Evolutionary conservation across 2,113 vertebrate species (phyloP).

Genomic region (Pterocles burchelli): DNA sequence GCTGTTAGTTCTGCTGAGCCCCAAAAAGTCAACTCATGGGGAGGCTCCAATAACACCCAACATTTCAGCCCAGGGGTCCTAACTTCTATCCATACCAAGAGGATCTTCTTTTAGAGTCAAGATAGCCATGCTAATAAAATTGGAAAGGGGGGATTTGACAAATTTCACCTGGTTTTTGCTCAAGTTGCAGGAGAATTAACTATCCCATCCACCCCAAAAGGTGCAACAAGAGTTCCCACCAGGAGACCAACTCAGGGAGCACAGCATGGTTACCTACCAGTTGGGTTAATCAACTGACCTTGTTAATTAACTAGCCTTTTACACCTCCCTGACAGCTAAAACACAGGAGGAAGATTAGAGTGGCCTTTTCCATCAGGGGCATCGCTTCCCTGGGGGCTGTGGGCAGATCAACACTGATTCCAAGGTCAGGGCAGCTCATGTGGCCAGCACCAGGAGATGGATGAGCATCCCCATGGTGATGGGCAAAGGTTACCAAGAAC

Average conservation of each 20-base stretch:
- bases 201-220: not conserved
- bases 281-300: not conserved
- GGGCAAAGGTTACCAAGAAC: not conserved
- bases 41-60: not conserved
- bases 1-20: not conserved
- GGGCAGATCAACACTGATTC: not conserved
- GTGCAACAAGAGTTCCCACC: not conserved
- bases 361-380: not conserved
- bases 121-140: fast-evolving
- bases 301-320: not conserved
- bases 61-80: not conserved
- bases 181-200: not conserved
- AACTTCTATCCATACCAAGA: fast-evolving
- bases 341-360: not conserved
- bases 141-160: fast-evolving
- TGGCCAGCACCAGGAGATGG: not conserved
- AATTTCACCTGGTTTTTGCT: not conserved
- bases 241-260: not conserved
- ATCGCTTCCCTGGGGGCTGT: not conserved
- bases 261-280: fast-evolving
- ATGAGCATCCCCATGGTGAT: not conserved
- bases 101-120: not conserved
- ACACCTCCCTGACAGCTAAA: not conserved
- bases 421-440: conserved; percentile 17
- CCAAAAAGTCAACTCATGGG: not conserved